A percentile compares a stretch with the other conserved stretches of the same genome.
Conservation (phyloP, 2,888 invertebrate species). For the Eupithecia vulgata region DNA sequence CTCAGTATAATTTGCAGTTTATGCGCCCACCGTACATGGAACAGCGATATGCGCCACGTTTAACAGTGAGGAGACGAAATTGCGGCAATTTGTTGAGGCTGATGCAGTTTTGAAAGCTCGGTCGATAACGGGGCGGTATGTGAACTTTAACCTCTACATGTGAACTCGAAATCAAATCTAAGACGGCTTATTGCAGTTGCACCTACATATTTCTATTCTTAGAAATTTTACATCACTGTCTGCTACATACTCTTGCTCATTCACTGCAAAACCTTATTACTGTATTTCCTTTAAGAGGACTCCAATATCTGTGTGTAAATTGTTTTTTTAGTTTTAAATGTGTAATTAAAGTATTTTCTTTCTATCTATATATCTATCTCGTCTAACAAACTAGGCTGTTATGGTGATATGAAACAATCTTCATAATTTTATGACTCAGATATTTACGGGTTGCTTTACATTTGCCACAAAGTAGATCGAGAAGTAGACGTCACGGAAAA, state of each 20-base stretch:
- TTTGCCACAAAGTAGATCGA: too few relatives aligned
- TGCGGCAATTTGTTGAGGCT: conserved; percentile 64
- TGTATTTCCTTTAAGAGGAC: background rate
- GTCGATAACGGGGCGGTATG: conserved; percentile 30
- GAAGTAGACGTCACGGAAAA: too few relatives aligned
- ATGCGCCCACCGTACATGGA: conserved; percentile 64
- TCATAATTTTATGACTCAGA: too few relatives aligned
- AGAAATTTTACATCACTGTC: background rate
- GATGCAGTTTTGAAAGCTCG: conserved; percentile 44
- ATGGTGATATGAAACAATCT: too few relatives aligned
- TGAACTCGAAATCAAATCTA: conserved; percentile 1
- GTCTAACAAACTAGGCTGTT: too few relatives aligned
- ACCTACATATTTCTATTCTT: background rate
- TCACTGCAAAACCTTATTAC: background rate
- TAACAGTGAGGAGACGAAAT: conserved; percentile 66
- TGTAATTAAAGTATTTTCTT: too few relatives aligned
- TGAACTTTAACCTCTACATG: conserved; percentile 23
- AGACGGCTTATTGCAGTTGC: conserved; percentile 1
- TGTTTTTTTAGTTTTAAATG: too few relatives aligned
- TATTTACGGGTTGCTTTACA: too few relatives aligned
- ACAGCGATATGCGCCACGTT: conserved; percentile 64
- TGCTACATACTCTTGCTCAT: background rate
- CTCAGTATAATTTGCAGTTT: conserved; percentile 75
- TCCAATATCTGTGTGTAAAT: too few relatives aligned
- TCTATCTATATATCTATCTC: too few relatives aligned